These are phyloP conservation scores for Saxidomus purpurata DNA, from an alignment of 1,140 invertebrate species.

Conservation along the genomic window DNA sequence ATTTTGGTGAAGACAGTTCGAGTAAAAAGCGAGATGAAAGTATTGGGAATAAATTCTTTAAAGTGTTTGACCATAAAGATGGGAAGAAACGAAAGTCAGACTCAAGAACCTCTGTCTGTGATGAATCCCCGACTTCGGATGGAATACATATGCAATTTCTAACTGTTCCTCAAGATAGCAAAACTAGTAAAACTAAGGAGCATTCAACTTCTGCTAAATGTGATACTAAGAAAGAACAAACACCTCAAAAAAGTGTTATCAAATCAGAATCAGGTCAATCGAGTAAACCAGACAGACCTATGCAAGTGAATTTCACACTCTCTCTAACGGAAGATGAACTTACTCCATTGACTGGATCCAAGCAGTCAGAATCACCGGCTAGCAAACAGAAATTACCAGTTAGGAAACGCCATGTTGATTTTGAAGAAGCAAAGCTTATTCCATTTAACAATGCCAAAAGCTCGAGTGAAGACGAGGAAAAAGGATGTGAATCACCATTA, in stretches of 20 bases:
- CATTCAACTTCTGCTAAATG: conserved; percentile 23
- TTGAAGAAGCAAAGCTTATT: conserved; percentile 53
- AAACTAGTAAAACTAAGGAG: conserved; percentile 49
- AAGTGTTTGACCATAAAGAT: conserved; percentile 70
- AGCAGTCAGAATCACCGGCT: background rate
- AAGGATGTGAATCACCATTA: conserved; percentile 21
- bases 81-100: conserved; percentile 60
- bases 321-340: conserved; percentile 1
- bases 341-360: background rate
- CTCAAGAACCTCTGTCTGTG: conserved; percentile 60
- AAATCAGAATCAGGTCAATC: conserved; percentile 37
- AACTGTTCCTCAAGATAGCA: conserved; percentile 52
- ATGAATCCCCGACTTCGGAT: conserved; percentile 66
- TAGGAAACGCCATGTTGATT: conserved; percentile 37
- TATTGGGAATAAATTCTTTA: conserved; percentile 46
- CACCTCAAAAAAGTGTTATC: conserved; percentile 18
- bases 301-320: conserved; percentile 32
- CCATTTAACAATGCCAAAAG: conserved; percentile 43
- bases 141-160: conserved; percentile 61
- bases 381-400: background rate
- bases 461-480: background rate
- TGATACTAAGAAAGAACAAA: conserved; percentile 27
- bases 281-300: conserved; percentile 26
- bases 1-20: conserved; percentile 18
- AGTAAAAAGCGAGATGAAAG: conserved; percentile 12